Evolutionary conservation across 2,113 vertebrate species (phyloP).

Genomic region (Panthera leo): DNA sequence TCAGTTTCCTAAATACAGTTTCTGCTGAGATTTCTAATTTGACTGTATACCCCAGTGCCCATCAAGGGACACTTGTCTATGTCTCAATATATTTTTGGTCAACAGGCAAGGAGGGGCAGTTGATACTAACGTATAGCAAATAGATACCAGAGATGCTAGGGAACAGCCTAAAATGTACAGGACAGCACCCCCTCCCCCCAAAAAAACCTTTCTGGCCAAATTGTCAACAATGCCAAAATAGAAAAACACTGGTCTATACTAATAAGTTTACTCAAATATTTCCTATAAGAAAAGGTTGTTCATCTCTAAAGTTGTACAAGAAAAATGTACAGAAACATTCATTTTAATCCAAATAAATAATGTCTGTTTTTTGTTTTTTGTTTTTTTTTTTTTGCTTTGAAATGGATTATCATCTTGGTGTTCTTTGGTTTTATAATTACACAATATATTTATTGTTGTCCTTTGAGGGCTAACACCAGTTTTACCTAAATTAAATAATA

Average conservation of each 20-base stretch:
- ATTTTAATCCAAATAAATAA: neutral
- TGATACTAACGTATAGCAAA: neutral
- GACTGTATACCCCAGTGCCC: neutral
- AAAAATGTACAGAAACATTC: neutral
- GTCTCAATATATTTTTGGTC: neutral
- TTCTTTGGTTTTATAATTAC: neutral
- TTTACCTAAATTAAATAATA: conserved; percentile 20
- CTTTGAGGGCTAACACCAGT: neutral
- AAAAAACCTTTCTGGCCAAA: neutral
- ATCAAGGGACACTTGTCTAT: neutral
- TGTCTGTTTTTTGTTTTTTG: neutral
- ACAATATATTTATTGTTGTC: neutral
- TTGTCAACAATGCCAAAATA: neutral
- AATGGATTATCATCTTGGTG: neutral
- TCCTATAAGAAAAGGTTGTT: neutral
- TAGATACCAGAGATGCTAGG: neutral
- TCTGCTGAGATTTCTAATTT: conserved; percentile 4
- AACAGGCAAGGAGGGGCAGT: too few species aligned
- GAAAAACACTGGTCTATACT: neutral
- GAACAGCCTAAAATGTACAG: neutral
- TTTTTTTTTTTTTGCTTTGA: neutral
- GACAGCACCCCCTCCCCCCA: neutral
- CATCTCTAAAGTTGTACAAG: neutral
- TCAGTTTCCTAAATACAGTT: neutral
- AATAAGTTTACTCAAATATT: neutral